Evolutionary conservation across 2,888 invertebrate species (phyloP).

Genomic region (Epinotia ramella): DNA sequence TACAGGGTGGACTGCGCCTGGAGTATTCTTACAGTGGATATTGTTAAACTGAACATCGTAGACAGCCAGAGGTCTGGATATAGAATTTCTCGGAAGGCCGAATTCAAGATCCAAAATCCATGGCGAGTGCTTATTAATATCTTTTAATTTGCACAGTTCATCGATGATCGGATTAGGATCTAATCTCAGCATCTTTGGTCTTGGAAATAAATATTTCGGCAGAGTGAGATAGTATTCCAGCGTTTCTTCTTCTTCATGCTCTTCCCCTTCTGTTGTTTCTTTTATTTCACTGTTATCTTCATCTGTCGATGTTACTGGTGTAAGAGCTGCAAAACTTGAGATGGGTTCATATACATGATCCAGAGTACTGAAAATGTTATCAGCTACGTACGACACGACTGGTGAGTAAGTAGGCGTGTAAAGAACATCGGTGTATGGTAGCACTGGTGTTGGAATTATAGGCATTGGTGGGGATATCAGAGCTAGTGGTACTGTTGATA

Average conservation of each 20-base stretch:
- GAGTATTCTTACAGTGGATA: conserved; percentile 66
- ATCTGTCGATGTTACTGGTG: conserved; percentile 31
- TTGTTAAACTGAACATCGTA: conserved; percentile 69
- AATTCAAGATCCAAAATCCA: conserved; percentile 75
- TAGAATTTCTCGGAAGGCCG: conserved; percentile 62
- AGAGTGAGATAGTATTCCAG: conserved; percentile 62
- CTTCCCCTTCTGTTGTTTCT: conserved; percentile 10
- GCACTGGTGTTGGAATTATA: conserved; percentile 14
- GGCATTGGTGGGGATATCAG: conserved; percentile 24
- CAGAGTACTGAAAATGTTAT: conserved; percentile 13
- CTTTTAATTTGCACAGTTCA: conserved; percentile 64
- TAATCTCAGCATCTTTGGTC: conserved; percentile 60
- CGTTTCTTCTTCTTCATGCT: conserved; percentile 47
- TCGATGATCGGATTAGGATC: conserved; percentile 73
- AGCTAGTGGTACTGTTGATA: conserved; percentile 19
- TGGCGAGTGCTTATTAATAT: conserved; percentile 56
- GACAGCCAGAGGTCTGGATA: conserved; percentile 62
- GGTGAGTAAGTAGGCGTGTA: conserved; percentile 25
- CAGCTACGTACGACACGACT: conserved; percentile 9
- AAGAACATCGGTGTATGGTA: conserved; percentile 26
- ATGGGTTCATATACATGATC: conserved; percentile 6
- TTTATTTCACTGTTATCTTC: conserved; percentile 20
- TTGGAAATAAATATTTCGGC: conserved; percentile 67
- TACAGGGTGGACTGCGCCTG: conserved; percentile 67
- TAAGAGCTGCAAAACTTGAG: conserved; percentile 5